Conservation (phyloP, 1,140 invertebrate genomes). For the Calycopis cecrops region DNA sequence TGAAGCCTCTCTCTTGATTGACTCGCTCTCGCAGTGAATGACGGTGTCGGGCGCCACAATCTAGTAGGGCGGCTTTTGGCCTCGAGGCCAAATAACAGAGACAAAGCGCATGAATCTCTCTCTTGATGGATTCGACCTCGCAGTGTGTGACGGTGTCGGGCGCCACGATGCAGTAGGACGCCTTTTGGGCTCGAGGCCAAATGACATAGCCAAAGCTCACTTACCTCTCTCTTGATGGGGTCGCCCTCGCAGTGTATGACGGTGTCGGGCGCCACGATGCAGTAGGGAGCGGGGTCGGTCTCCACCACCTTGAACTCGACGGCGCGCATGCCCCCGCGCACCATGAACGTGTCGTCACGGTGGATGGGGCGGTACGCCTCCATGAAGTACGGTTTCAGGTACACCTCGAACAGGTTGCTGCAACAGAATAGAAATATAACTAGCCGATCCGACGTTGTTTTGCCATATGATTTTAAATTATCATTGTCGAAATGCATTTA, state of each 20-base stretch:
- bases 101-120: conserved; percentile 50
- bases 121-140: no score
- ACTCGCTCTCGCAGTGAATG: no score
- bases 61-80: no score
- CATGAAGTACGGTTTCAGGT: conserved; percentile 98
- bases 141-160: no score
- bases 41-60: no score
- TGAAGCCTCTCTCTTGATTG: no score
- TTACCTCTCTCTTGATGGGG: conserved; percentile 97
- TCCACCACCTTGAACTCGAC: conserved; percentile 99
- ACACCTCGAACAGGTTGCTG: conserved; percentile 93
- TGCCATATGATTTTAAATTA: no score
- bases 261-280: conserved; percentile 99
- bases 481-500: no score
- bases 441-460: neutral
- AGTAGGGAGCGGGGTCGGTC: conserved; percentile 97
- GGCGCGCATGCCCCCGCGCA: conserved; percentile 97
- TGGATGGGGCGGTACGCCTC: conserved; percentile 99
- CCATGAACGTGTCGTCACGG: conserved; percentile 98
- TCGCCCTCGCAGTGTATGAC: conserved; percentile 99
- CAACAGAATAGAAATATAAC: conserved; percentile 18
- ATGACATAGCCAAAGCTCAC: no score
- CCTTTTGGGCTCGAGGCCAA: conserved; percentile 25
- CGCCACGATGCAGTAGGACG: no score
- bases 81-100: no score